A percentile compares a stretch with the other conserved stretches of the same genome.
These are phyloP conservation scores for Parasteatoda lunata DNA, from an alignment of 2,888 invertebrate species.

Conservation along the genomic window DNA sequence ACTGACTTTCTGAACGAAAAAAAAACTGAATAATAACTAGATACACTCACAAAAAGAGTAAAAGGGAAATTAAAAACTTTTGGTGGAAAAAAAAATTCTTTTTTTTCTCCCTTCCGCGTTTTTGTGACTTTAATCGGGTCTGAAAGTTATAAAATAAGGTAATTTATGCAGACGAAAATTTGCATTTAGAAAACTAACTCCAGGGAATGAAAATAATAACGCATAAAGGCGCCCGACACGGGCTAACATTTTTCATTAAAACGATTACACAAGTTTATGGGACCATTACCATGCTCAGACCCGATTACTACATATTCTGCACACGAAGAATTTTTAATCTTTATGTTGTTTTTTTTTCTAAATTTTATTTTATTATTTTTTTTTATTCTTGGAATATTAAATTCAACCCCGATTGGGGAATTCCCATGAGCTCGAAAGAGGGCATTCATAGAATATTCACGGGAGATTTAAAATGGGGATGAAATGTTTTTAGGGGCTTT, in stretches of 20 bases:
- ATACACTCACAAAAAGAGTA: not conserved
- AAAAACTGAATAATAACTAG: not conserved
- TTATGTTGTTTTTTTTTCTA: no score
- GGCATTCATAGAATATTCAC: not conserved
- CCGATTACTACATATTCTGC: not conserved
- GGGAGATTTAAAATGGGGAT: not conserved
- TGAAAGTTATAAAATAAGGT: conserved; percentile 3
- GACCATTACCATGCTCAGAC: not conserved
- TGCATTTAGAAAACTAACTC: conserved; percentile 5
- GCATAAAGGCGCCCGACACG: not conserved
- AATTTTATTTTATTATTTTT: not conserved
- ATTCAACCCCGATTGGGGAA: not conserved
- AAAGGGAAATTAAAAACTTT: not conserved
- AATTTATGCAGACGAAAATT: conserved; percentile 3
- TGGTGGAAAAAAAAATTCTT: not conserved
- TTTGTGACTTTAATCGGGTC: conserved; percentile 1
- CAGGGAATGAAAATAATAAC: not conserved
- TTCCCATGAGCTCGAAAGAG: not conserved
- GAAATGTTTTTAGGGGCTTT: not conserved
- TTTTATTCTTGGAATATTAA: conserved; percentile 1
- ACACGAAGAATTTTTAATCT: not conserved
- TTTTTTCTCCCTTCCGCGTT: not conserved
- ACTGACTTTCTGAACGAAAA: not conserved
- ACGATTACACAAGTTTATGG: not conserved
- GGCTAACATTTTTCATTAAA: not conserved